Percentiles rank a stretch among this genome's conserved stretches.
Conservation (phyloP, 2,113 vertebrate genomes). For the Oncorhynchus tshawytscha region DNA sequence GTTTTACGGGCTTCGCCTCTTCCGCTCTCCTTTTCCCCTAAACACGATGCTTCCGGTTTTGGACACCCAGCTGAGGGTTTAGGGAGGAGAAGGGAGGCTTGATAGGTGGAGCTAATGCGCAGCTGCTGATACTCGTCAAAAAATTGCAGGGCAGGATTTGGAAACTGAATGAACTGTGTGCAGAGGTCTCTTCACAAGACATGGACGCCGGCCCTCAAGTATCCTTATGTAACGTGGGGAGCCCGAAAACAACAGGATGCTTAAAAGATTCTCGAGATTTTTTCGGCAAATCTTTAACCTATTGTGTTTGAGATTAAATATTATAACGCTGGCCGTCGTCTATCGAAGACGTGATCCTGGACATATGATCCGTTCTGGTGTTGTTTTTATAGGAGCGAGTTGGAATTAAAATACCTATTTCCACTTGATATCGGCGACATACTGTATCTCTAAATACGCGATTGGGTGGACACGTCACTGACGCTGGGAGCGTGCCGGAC, state of each 20-base stretch:
- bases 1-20: no score
- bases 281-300: background rate
- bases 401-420: no score
- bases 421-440: no score
- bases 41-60: no score
- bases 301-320: background rate
- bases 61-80: background rate
- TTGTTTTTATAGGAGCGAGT: no score
- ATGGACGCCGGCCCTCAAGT: background rate
- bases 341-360: no score
- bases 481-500: no score
- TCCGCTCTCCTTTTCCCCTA: no score
- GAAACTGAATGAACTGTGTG: conserved; percentile 20
- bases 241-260: background rate
- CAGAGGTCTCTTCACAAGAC: conserved; percentile 13
- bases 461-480: no score
- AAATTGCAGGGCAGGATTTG: conserved; percentile 17
- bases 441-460: no score
- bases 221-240: background rate
- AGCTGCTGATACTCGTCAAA: conserved; percentile 57
- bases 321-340: no score
- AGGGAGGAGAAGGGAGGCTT: background rate
- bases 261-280: background rate
- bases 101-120: conserved; percentile 37
- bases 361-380: no score